Base-by-base conservation (phyloP, 2,888 invertebrate species). In the Drosophila mimica region DNA sequence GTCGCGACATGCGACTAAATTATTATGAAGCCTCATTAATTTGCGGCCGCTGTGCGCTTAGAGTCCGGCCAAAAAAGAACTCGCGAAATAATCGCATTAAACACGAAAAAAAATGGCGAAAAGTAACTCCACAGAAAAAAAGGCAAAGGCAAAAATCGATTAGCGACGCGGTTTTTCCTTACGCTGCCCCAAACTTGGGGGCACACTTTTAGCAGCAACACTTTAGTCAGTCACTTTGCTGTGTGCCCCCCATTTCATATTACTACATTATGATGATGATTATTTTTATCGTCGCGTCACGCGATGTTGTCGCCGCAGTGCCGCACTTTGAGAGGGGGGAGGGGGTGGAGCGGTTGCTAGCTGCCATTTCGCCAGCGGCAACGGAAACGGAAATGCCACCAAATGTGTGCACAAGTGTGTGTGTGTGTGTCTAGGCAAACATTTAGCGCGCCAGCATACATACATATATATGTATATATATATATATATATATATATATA, bases 241-340 rank as follows among this genome's bases (percentile, higher is more conserved):
- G 17, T 36, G 36, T 28, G 62, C 28, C 6, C 20, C 28, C 65
- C 71, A 71, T 82, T 72, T 74, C 76, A 74, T 76, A 78, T 78
- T 68, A 81, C 81, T 66, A 81, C 82, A 73, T 86, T 79, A 81
- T 86, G 82, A 82, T 79, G 83, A 84, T 79, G 73, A 74, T 72
- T 76, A 86, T 82, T 83, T 81, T 81, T 88, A 81, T 84, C 90
- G 79, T 53, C 78, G 80, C 91, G 91, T 90, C 91, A 91, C 91
- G 91, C 91, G 90, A 91, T 89, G 81, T 82, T 87, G 82, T 84
- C 87, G 80, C 80, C 82, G 70, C 81, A 79, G 34, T 81, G 72
- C 64, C 71, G 76, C 70, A 64, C 74, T 61, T 64, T 70, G 48
- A 8, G 7, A 48, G 28, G 40, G 0, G 28, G 20, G 46, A 40